Base-by-base conservation (phyloP, 1,140 invertebrate genomes). In the Drosophila ambigua region DNA sequence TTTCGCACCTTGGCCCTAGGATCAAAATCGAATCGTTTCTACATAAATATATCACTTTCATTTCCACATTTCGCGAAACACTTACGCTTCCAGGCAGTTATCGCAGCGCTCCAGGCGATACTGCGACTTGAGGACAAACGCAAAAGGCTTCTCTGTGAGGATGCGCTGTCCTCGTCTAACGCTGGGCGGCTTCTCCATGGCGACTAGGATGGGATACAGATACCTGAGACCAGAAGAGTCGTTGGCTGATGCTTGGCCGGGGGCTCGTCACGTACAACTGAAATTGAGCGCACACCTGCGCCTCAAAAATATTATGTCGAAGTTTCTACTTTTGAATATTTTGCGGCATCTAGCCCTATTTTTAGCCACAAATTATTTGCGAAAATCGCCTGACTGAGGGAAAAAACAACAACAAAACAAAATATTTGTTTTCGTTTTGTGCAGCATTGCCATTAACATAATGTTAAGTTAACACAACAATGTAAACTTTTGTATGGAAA, bases 1-100 rank as follows among this genome's bases (percentile, higher is more conserved):
- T 95, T 96, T 3, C 94, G 92, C 5, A 97, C 92, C 78, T 95
- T 94, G 1, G 92, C 92, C 64, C 95, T 96, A 39, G 81, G 78
- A 94, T 93, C 59, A 75, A 73, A 79, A 28, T 8, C 60, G 20
- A 28, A 16, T n/a, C 5, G 5, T 24, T 7, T 16, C 23, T 16
- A 6, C 26, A 59, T 15, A 15, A 43, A 11, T 26, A 24, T 2
- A 41, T 1, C 0, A 7, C 4, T 6, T 8, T 31, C 44, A 28
- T 28, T 15, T 15, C 26, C 24, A 7, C 31, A 31, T 13, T 4
- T 13, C 35, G 4, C 35, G 11, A 2, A 13, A 13, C 35, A 90
- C 90, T 92, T 92, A 95, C 95, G 93, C 93, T 72, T 92, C 92
- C 62, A 95, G 93, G 83, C 95, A 95, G 84, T 93, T 92, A 77